Percentiles rank a stretch among this genome's conserved stretches.
Evolutionary conservation across 2,113 vertebrate genomes (phyloP).

Genomic region (Rhizomys pruinosus): DNA sequence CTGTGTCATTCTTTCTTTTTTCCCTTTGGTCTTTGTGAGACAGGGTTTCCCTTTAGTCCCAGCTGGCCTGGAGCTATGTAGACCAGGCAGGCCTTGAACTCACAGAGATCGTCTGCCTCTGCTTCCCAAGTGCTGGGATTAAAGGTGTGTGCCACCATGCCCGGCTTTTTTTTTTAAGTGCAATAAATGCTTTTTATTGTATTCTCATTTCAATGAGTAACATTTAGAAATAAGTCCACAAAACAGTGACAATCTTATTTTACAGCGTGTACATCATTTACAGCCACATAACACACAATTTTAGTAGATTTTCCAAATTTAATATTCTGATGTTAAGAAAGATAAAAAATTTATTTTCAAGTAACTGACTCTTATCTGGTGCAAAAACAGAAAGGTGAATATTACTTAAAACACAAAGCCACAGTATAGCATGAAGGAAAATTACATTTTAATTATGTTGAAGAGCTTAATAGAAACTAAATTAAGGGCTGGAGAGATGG

Average conservation of each 20-base stretch:
- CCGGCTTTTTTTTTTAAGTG: too few relatives aligned
- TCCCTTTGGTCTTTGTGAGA: too few relatives aligned
- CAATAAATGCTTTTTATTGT: slow-evolving; percentile 92
- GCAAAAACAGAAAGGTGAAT: slow-evolving; percentile 88
- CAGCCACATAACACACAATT: slow-evolving; percentile 90
- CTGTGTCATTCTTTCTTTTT: too few relatives aligned
- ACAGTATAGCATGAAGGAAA: slow-evolving; percentile 87
- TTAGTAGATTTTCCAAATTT: slow-evolving; percentile 88
- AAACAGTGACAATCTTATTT: slow-evolving; percentile 92
- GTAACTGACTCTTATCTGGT: slow-evolving; percentile 91
- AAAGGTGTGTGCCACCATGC: too few relatives aligned
- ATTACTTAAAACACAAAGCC: slow-evolving; percentile 89
- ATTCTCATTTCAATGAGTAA: slow-evolving; percentile 90
- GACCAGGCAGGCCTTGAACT: too few relatives aligned
- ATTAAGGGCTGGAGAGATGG: too few relatives aligned
- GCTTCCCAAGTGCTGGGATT: too few relatives aligned
- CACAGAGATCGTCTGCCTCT: too few relatives aligned
- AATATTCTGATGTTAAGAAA: slow-evolving; percentile 88
- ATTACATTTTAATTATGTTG: slow-evolving; percentile 84
- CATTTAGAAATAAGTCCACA: slow-evolving; percentile 91
- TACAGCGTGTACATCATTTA: slow-evolving; percentile 92
- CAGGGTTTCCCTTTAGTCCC: too few relatives aligned
- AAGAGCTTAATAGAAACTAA: slow-evolving; percentile 88
- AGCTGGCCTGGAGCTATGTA: too few relatives aligned
- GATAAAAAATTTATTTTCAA: slow-evolving; percentile 89